A percentile compares a stretch with the other conserved stretches of the same genome.
Evolutionary conservation across 1,140 invertebrate species (phyloP).

Genomic region (Manduca sexta): DNA sequence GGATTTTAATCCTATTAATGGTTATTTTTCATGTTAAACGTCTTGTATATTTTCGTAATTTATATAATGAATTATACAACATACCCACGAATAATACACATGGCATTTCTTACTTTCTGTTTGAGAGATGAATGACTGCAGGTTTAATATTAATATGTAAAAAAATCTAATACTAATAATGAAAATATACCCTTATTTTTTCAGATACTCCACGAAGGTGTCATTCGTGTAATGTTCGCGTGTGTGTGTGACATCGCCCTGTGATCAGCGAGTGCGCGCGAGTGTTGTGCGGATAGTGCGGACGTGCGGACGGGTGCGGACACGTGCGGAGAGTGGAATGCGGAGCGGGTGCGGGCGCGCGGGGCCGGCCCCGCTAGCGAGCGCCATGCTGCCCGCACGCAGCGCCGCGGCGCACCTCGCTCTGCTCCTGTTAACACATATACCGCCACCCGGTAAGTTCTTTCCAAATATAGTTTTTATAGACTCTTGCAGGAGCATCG

Average conservation of each 20-base stretch:
- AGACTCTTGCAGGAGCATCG: too few relatives aligned
- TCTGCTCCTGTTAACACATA: constrained; percentile 37
- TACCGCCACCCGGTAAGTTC: constrained; percentile 37
- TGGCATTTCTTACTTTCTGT: too few relatives aligned
- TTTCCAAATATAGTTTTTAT: neutral
- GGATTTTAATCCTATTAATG: too few relatives aligned
- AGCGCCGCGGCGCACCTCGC: constrained; percentile 36
- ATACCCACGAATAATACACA: too few relatives aligned
- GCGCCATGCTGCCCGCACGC: constrained; percentile 29
- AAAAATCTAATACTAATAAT: too few relatives aligned
- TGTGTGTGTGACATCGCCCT: neutral
- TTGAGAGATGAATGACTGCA: too few relatives aligned
- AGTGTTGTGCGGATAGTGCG: neutral
- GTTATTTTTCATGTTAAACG: too few relatives aligned
- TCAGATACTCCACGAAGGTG: neutral
- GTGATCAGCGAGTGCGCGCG: neutral
- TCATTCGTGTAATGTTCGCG: neutral
- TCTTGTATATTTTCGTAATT: too few relatives aligned
- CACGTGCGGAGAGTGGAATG: too few relatives aligned
- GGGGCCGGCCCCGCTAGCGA: constrained; percentile 25
- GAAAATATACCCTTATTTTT: too few relatives aligned
- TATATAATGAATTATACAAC: too few relatives aligned
- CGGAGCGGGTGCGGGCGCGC: constrained; percentile 16
- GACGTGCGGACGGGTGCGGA: constrained; percentile 2
- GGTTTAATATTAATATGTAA: too few relatives aligned